phyloP scores from a whole-genome alignment of 2,888 invertebrate genomes.

The Dioctria rufipes region DNA sequence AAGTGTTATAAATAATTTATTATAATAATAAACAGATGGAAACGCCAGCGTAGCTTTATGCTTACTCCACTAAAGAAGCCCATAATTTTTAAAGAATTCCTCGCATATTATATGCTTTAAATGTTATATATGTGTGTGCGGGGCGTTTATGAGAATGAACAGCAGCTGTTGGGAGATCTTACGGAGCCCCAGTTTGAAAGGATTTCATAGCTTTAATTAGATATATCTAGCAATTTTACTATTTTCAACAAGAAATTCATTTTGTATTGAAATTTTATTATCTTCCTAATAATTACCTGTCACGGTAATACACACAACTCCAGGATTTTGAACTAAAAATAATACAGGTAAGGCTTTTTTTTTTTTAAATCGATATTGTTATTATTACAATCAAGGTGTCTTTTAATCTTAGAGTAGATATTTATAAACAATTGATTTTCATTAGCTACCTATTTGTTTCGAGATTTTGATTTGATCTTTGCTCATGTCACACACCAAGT shows the following conservation, averaged over 20 bases:
- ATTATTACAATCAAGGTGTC: too few relatives aligned
- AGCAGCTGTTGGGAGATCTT: conserved; percentile 1
- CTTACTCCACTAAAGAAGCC: too few relatives aligned
- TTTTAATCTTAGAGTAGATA: too few relatives aligned
- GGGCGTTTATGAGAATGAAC: not conserved
- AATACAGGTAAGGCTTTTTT: not conserved
- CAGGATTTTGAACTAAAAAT: conserved; percentile 20
- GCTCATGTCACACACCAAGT: too few relatives aligned
- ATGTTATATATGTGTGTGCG: not conserved
- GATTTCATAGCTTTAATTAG: conserved; percentile 9
- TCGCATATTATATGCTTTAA: not conserved
- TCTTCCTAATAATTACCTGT: not conserved
- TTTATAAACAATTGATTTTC: too few relatives aligned
- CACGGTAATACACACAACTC: conserved; percentile 16
- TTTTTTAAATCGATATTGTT: not conserved
- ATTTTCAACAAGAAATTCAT: too few relatives aligned
- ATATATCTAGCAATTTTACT: not conserved
- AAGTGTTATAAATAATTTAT: too few relatives aligned
- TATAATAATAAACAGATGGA: too few relatives aligned
- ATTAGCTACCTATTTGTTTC: too few relatives aligned
- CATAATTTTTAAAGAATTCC: not conserved
- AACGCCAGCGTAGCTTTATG: too few relatives aligned
- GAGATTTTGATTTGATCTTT: too few relatives aligned
- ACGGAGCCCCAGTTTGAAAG: not conserved
- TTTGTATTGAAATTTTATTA: conserved; percentile 4